Evolutionary conservation across 2,113 vertebrate genomes (phyloP).

Genomic region (Nasalis larvatus): DNA sequence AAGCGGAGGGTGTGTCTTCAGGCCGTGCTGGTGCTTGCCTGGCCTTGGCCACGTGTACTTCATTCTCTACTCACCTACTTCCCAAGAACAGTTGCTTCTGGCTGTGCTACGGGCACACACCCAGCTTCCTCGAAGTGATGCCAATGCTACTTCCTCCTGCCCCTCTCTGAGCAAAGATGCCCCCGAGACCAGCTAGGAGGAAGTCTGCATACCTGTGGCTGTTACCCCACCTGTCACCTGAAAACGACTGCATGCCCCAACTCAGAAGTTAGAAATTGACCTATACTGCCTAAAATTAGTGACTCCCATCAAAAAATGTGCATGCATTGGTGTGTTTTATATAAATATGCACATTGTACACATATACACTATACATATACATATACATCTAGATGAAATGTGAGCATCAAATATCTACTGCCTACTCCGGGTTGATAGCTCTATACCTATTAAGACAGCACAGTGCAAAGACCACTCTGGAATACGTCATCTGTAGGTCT

Average conservation of each 20-base stretch:
- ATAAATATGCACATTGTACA: not conserved
- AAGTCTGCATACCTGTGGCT: no score
- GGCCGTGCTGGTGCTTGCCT: not conserved
- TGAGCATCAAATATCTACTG: not conserved
- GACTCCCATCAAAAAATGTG: not conserved
- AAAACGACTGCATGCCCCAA: no score
- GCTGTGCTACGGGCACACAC: not conserved
- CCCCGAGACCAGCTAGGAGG: not conserved
- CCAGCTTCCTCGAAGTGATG: not conserved
- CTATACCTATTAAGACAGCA: not conserved
- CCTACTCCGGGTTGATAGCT: rapidly evolving
- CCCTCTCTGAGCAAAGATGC: not conserved
- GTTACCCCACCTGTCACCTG: no score
- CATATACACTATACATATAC: no score
- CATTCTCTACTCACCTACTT: not conserved
- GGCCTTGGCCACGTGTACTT: not conserved
- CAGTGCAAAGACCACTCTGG: not conserved
- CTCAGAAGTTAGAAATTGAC: not conserved
- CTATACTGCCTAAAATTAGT: not conserved
- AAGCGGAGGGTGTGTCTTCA: rapidly evolving
- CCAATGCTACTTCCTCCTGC: not conserved
- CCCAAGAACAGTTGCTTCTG: not conserved
- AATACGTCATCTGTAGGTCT: rapidly evolving
- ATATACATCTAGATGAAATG: not conserved
- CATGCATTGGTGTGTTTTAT: no score